Base-by-base conservation (phyloP, 2,113 vertebrate species). In the Oenanthe melanoleuca region DNA sequence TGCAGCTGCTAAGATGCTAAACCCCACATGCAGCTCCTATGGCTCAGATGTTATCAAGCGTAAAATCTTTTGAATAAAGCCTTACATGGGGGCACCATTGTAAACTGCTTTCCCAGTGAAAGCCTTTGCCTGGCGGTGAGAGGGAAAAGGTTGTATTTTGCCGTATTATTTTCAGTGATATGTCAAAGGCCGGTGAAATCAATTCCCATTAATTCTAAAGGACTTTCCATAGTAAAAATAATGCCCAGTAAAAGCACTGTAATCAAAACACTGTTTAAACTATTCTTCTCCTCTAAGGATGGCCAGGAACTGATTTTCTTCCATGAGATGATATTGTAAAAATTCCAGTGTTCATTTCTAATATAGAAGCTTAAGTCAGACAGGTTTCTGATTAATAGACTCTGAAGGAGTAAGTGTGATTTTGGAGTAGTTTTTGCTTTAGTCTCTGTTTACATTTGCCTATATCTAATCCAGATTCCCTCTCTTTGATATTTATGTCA, bases 1-100 rank as follows among this genome's bases (percentile, higher is more conserved):
- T 92, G 87, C 96, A 97, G 97, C 97, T 98, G 97, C 96, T 92
- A 93, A 97, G 45, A 95, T 97, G 96, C 97, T 95, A 95, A 97
- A 97, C 91, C 93, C 94, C 95, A 92, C 96, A 93, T 91, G 77
- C 37, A 95, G 92, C 83, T 96, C 87, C 89, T 82, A 73, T 94
- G 95, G 93, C 95, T 97, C 96, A 91, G 64, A 92, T 95, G 96
- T 96, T 97, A 96, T 89, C 91, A 94, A 97, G 96, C 91, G 86
- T 97, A 94, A 90, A 97, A 94, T 97, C 94, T 97, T 97, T 81
- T 67, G 94, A 97, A 97, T 97, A 96, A 93, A 97, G 94, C 73
- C 92, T 96, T 95, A 96, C 97, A 95, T 52, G 86, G 92, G 95
- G 82, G 87, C 86, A 96, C 95, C 93, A 96, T 97, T 95, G 97